Conservation (phyloP, 2,888 invertebrate species). For the Ichneumoninae sp. region DNA sequence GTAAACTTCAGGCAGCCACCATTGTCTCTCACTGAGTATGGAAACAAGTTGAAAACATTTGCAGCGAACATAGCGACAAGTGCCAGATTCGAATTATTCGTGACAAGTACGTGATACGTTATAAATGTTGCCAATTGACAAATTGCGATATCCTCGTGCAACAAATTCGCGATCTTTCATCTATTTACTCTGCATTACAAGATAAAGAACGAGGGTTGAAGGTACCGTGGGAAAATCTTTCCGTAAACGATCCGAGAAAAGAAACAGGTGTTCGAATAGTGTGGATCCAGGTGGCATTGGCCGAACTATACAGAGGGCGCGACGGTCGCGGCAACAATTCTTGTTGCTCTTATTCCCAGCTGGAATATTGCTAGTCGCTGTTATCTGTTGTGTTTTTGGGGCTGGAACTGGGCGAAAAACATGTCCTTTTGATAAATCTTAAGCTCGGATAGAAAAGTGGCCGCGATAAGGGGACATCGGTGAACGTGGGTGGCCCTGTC, state of each 20-base stretch:
- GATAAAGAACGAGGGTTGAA: neutral
- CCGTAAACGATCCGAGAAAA: neutral
- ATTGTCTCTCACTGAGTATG: neutral
- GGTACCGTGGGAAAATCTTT: neutral
- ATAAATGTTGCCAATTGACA: neutral
- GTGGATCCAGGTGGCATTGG: conserved; percentile 36
- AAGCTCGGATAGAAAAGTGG: conserved; percentile 10
- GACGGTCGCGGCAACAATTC: conserved; percentile 71
- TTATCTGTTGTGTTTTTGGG: conserved; percentile 81
- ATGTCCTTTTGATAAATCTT: conserved; percentile 75
- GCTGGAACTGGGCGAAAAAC: conserved; percentile 75
- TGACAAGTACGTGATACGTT: neutral
- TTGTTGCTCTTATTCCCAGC: conserved; percentile 80
- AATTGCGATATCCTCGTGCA: neutral
- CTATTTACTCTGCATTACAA: neutral
- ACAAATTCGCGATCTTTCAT: neutral
- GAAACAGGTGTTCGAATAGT: conserved; percentile 36
- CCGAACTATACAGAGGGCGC: conserved; percentile 63
- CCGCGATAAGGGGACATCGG: conserved; percentile 31
- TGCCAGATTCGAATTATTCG: neutral
- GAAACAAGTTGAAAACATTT: conserved; percentile 1
- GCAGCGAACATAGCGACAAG: neutral
- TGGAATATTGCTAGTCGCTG: conserved; percentile 77
- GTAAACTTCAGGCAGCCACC: neutral
- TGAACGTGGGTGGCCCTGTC: conserved; percentile 1